Conservation (phyloP, 2,888 invertebrate species). For the Caenorhabditis plicata region DNA sequence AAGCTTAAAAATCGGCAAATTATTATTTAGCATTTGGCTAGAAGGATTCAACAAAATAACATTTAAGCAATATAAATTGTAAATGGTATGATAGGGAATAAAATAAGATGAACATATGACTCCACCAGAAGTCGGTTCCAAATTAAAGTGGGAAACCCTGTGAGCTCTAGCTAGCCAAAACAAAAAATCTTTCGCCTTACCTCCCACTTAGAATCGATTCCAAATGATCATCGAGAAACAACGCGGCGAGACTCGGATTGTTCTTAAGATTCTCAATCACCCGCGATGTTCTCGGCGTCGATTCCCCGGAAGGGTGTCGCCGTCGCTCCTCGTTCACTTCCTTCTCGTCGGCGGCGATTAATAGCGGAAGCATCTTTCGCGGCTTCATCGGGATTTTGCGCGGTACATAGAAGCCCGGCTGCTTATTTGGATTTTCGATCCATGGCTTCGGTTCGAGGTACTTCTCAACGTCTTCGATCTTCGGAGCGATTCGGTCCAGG, state of each 20-base stretch:
- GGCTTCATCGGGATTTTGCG: conserved; percentile 50
- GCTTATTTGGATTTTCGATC: conserved; percentile 45
- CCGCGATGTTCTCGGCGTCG: conserved; percentile 19
- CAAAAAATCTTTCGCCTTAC: too few relatives aligned
- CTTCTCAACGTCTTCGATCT: conserved; percentile 46
- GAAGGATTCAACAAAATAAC: too few relatives aligned
- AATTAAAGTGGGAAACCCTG: too few relatives aligned
- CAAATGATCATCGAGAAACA: conserved; percentile 49
- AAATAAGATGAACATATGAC: too few relatives aligned
- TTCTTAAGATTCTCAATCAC: conserved; percentile 40
- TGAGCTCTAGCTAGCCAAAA: too few relatives aligned
- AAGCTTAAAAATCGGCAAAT: too few relatives aligned
- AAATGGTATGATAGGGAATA: too few relatives aligned
- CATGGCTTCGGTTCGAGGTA: conserved; percentile 43
- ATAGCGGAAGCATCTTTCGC: conserved; percentile 57
- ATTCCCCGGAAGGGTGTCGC: conserved; percentile 17
- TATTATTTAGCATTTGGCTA: too few relatives aligned
- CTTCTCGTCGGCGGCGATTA: conserved; percentile 43
- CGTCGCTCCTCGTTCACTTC: conserved; percentile 25
- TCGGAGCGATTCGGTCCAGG: conserved; percentile 25
- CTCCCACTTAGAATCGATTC: conserved; percentile 41
- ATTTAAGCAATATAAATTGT: too few relatives aligned
- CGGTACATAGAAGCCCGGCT: conserved; percentile 50
- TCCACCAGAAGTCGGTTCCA: too few relatives aligned
- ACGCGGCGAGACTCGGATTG: conserved; percentile 53